phyloP scores from a whole-genome alignment of 2,888 invertebrate genomes.

The Andrena marginata region DNA sequence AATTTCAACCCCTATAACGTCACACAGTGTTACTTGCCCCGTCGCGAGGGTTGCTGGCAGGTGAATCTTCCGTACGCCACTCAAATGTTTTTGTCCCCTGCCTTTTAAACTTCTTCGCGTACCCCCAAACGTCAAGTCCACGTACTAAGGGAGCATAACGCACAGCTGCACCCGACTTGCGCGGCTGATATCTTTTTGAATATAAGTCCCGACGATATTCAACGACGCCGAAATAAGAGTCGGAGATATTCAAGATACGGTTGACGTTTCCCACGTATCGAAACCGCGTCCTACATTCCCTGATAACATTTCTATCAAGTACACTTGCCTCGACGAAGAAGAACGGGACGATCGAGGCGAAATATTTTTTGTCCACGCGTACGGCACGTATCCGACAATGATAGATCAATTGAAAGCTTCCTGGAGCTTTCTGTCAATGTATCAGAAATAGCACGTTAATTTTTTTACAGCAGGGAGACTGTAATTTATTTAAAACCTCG shows the following conservation, averaged over 20 bases:
- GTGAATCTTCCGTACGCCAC: neutral
- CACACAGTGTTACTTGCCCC: neutral
- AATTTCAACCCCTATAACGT: neutral
- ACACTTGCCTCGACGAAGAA: constrained; percentile 44
- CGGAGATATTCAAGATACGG: constrained; percentile 59
- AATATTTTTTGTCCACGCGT: constrained; percentile 5
- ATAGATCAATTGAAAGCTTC: no score
- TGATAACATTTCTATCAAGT: constrained; percentile 57
- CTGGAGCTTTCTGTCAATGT: no score
- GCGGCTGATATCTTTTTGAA: constrained; percentile 64
- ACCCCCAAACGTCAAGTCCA: constrained; percentile 54
- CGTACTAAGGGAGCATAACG: constrained; percentile 46
- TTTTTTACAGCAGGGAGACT: no score
- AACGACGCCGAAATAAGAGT: constrained; percentile 58
- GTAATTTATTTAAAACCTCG: no score
- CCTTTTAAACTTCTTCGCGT: constrained; percentile 53
- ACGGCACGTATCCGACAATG: no score
- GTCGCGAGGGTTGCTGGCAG: neutral
- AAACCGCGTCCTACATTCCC: constrained; percentile 57
- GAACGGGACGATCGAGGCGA: constrained; percentile 23
- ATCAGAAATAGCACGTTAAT: no score
- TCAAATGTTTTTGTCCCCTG: constrained; percentile 14
- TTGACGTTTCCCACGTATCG: constrained; percentile 61
- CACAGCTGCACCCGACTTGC: constrained; percentile 68
- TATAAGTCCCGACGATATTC: constrained; percentile 64